These are phyloP conservation scores for Poecilobothrus nobilitatus DNA, from an alignment of 2,888 invertebrate species.

Conservation along the genomic window DNA sequence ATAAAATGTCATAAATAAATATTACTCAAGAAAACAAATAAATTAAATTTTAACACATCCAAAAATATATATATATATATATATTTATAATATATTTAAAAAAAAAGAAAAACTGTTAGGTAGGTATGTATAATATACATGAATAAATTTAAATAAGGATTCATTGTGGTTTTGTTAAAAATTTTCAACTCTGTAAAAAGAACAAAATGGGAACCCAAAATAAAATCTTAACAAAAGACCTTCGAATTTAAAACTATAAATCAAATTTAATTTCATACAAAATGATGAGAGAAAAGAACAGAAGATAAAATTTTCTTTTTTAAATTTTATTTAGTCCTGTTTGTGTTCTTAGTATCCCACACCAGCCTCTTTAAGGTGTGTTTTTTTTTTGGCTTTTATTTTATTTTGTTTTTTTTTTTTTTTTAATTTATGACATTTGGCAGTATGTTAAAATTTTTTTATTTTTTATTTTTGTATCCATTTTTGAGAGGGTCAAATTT, in stretches of 20 bases:
- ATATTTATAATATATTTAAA: not conserved
- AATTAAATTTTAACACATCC: not conserved
- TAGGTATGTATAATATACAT: not conserved
- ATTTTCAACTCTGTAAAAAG: too few relatives aligned
- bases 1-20: slow-evolving; percentile 6
- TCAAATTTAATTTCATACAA: not conserved
- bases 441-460: not conserved
- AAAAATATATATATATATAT: not conserved
- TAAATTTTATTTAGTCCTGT: too few relatives aligned
- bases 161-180: too few relatives aligned
- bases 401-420: not conserved
- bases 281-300: not conserved
- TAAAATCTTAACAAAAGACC: too few relatives aligned
- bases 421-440: not conserved
- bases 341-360: not conserved
- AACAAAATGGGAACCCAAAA: too few relatives aligned
- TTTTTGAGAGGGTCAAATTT: too few relatives aligned
- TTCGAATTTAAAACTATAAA: not conserved
- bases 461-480: too few relatives aligned
- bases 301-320: not conserved
- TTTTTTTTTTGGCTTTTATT: not conserved
- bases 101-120: not conserved
- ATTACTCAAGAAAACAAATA: not conserved
- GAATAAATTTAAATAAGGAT: too few relatives aligned
- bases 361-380: not conserved